Evolutionary conservation across 2,113 vertebrate species (phyloP).

Genomic region (Sinocyclocheilus anshuiensis): DNA sequence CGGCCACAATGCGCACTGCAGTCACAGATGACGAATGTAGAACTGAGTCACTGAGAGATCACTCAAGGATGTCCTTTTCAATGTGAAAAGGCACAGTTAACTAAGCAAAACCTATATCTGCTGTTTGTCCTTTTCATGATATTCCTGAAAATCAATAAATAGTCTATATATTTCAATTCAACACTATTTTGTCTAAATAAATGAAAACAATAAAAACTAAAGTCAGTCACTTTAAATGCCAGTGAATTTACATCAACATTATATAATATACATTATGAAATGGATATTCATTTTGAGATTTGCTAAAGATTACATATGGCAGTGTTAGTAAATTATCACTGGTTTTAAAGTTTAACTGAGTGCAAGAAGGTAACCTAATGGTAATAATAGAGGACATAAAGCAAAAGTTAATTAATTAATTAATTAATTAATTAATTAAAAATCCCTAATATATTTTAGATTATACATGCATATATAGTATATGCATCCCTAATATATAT

Average conservation of each 20-base stretch:
- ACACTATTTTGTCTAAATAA: not conserved
- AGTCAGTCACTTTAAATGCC: not conserved
- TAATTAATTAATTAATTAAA: no score
- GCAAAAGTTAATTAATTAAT: no score
- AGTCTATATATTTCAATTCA: not conserved
- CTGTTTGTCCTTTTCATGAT: not conserved
- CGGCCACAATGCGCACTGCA: not conserved
- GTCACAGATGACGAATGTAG: not conserved
- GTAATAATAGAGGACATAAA: not conserved
- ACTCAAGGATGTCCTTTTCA: not conserved
- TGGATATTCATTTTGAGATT: no score
- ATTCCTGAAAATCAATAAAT: not conserved
- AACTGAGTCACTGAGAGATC: not conserved
- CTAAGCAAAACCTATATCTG: not conserved
- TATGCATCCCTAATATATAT: no score
- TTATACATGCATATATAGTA: no score
- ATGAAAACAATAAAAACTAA: not conserved
- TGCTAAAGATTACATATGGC: no score
- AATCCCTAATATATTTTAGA: no score
- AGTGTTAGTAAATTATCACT: no score
- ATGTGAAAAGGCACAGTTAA: constrained; percentile 13
- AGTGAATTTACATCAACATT: no score
- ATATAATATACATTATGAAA: no score
- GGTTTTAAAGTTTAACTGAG: not conserved
- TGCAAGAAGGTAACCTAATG: not conserved